Evolutionary conservation across 2,888 invertebrate species (phyloP).

Genomic region (Autographa pulchrina): DNA sequence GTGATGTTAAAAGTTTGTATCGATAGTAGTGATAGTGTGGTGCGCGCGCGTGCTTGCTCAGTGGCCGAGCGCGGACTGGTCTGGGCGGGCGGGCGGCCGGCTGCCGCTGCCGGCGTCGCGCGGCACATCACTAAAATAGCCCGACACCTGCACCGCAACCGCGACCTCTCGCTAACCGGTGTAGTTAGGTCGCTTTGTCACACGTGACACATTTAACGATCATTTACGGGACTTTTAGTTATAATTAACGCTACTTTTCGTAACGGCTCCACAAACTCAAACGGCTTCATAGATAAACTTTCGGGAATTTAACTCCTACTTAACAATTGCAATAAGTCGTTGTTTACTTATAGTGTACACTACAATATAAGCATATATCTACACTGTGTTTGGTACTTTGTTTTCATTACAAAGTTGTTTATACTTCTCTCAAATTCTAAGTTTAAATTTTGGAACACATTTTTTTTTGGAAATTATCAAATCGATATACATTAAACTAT

Average conservation of each 20-base stretch:
- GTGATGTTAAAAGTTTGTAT: slow-evolving; percentile 48
- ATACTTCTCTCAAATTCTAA: too few species aligned
- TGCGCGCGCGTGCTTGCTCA: slow-evolving; percentile 65
- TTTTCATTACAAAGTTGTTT: too few species aligned
- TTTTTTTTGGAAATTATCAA: neutral
- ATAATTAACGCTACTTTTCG: slow-evolving; percentile 34
- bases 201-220: slow-evolving; percentile 64
- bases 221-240: slow-evolving; percentile 36
- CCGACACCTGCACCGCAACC: slow-evolving; percentile 84
- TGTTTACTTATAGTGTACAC: too few species aligned
- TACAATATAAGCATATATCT: too few species aligned
- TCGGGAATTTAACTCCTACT: neutral
- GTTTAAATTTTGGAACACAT: neutral
- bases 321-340: neutral
- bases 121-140: slow-evolving; percentile 83
- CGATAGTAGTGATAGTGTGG: slow-evolving; percentile 27
- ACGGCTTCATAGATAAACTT: slow-evolving; percentile 27
- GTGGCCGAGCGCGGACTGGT: slow-evolving; percentile 71
- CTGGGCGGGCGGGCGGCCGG: slow-evolving; percentile 77
- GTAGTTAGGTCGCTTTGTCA: slow-evolving; percentile 77
- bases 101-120: slow-evolving; percentile 61
- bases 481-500: slow-evolving; percentile 30
- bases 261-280: slow-evolving; percentile 26
- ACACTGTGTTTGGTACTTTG: too few species aligned
- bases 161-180: slow-evolving; percentile 77